phyloP scores from a whole-genome alignment of 2,888 invertebrate genomes.

The Cosmia trapezina region DNA sequence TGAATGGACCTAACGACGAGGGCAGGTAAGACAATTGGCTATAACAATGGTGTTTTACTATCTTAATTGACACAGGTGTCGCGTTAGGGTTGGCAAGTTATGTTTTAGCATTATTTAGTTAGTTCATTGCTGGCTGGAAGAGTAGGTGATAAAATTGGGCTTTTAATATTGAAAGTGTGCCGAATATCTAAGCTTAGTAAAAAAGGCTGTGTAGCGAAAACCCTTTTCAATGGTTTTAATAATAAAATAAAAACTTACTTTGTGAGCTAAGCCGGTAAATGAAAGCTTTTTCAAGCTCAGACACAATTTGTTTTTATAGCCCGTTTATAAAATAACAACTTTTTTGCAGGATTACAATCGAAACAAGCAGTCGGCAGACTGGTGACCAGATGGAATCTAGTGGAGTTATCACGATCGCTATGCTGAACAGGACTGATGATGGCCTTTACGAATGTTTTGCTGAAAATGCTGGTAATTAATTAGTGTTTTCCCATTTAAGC shows the following conservation, averaged over 20 bases:
- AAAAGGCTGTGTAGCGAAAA: neutral
- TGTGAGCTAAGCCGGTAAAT: slow-evolving; percentile 24
- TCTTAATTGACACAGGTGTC: slow-evolving; percentile 60
- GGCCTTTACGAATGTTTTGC: slow-evolving; percentile 97
- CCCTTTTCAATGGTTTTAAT: neutral
- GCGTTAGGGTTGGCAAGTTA: slow-evolving; percentile 18
- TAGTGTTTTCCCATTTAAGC: no score
- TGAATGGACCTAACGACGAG: slow-evolving; percentile 92
- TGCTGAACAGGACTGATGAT: slow-evolving; percentile 93
- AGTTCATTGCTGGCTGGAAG: slow-evolving; percentile 12
- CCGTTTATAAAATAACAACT: slow-evolving; percentile 11
- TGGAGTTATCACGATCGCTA: slow-evolving; percentile 92
- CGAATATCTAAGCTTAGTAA: neutral
- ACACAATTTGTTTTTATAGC: slow-evolving; percentile 38
- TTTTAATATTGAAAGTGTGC: neutral
- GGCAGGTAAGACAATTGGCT: slow-evolving; percentile 79
- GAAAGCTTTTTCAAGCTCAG: slow-evolving; percentile 32
- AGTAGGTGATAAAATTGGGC: neutral
- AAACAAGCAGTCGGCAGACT: slow-evolving; percentile 86
- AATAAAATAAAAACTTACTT: slow-evolving; percentile 17
- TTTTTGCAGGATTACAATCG: slow-evolving; percentile 90
- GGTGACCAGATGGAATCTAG: slow-evolving; percentile 88
- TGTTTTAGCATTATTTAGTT: slow-evolving; percentile 13
- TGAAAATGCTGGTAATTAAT: slow-evolving; percentile 91
- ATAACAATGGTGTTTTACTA: slow-evolving; percentile 62